Evolutionary conservation across 2,797 vertebrate genomes (phyloP), one percentile per base, ranked within the genome.

Genomic region (Sparus aurata): DNA sequence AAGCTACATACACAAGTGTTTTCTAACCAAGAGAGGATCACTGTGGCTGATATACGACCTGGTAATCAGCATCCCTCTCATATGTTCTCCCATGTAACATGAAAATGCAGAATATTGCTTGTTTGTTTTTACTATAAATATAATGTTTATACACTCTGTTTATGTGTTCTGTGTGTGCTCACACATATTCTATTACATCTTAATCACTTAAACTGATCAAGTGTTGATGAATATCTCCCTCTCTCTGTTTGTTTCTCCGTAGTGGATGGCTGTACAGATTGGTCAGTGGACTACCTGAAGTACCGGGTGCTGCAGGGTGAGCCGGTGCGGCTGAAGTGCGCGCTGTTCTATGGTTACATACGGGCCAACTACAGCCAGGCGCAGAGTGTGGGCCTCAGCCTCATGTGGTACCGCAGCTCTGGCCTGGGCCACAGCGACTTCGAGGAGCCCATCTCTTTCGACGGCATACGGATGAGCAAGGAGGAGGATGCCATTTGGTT

Each of bases 401-500:
- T 99, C 91, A 99, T 99, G 98, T 99, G 98, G 98, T 99, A 99
- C 94, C 98, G 98, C 94, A 99, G 98, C 92, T 97, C 98, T 38
- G 97, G 98, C 77, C 92, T 93, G 22, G 95, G 95, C 59, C 97
- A 98, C 43, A 97, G 97, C 73, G 98, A 96, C 90, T 96, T 99
- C 84, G 98, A 99, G 92, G 98, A 99, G 85, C 98, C 98, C 77
- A 99, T 99, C 90, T 97, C 98, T 69, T 99, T 99, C 78, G 98
- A 99, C 71, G 98, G 98, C 74, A 93, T 95, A 60, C 97, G 96
- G 86, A 99, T 99, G 97, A 99, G 97, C 95, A 99, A 99, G 93
- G 98, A 99, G 93, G 98, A 99, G 91, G 98, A 99, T 41, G 96
- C 98, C 83, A 99, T 99, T 93, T 99, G 98, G 98, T 99, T 99